phyloP scores from a whole-genome alignment of 2,888 invertebrate genomes.

The Synergus gifuensis region DNA sequence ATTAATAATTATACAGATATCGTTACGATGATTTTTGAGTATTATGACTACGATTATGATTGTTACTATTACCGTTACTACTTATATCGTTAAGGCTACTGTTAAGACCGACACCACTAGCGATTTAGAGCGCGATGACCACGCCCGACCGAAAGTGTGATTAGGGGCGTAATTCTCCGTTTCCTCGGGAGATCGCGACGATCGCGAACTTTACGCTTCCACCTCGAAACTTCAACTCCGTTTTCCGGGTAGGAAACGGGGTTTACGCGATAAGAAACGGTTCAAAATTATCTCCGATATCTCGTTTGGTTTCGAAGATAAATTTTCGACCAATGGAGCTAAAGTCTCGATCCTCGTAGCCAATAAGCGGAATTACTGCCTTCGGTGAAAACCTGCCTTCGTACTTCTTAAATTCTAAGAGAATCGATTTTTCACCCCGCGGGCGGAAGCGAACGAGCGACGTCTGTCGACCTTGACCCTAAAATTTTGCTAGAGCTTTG shows the following conservation, averaged over 20 bases:
- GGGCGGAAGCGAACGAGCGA: constrained; percentile 39
- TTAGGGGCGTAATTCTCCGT: constrained; percentile 53
- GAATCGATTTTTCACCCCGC: constrained; percentile 26
- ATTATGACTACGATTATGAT: constrained; percentile 60
- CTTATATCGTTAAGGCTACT: constrained; percentile 69
- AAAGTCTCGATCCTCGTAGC: constrained; percentile 12
- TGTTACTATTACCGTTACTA: constrained; percentile 67
- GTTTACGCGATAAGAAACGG: background rate
- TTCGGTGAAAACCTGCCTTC: constrained; percentile 32
- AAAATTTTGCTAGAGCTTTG: constrained; percentile 23
- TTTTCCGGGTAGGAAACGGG: background rate
- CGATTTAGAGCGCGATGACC: constrained; percentile 56
- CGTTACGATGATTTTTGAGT: constrained; percentile 58
- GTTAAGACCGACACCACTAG: constrained; percentile 66
- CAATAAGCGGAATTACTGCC: constrained; percentile 23
- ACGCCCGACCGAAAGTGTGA: constrained; percentile 51
- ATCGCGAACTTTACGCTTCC: constrained; percentile 31
- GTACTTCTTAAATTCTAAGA: constrained; percentile 29
- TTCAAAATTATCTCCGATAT: background rate
- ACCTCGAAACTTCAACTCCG: constrained; percentile 43
- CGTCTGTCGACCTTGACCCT: constrained; percentile 27
- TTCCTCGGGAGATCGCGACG: constrained; percentile 59
- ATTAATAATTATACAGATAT: constrained; percentile 56
- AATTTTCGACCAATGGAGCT: constrained; percentile 2
- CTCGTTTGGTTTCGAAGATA: background rate